A percentile compares a stretch with the other conserved stretches of the same genome.
Conservation (phyloP, 2,888 invertebrate genomes). For the Netelia inedita region DNA sequence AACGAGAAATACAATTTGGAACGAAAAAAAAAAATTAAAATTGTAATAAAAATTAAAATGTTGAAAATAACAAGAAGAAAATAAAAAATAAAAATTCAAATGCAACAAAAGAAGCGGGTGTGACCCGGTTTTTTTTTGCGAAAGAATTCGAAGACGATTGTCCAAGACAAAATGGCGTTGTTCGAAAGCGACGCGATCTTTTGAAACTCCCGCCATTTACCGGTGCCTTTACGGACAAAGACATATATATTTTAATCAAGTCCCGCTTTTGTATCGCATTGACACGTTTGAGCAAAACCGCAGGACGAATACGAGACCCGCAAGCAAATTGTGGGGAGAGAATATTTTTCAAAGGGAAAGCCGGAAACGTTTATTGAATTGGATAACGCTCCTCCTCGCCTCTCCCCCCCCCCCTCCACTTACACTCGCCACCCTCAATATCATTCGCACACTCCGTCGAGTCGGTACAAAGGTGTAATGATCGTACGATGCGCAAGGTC, state of each 20-base stretch:
- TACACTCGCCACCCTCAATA: background rate
- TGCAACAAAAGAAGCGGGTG: too few relatives aligned
- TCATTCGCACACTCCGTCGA: background rate
- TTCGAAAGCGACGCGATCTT: conserved; percentile 11
- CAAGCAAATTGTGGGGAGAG: conserved; percentile 37
- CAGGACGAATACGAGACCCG: background rate
- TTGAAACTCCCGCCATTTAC: background rate
- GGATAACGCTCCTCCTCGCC: background rate
- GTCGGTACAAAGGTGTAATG: conserved; percentile 1
- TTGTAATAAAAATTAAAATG: too few relatives aligned
- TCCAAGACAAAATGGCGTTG: conserved; percentile 5
- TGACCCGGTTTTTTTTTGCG: too few relatives aligned
- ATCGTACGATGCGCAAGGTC: conserved; percentile 4
- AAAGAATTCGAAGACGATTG: too few relatives aligned
- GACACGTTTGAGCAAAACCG: conserved; percentile 13
- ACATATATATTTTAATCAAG: conserved; percentile 37
- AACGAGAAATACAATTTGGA: too few relatives aligned
- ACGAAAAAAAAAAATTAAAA: too few relatives aligned
- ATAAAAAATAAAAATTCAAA: too few relatives aligned
- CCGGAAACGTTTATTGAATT: conserved; percentile 67
- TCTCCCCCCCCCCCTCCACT: background rate
- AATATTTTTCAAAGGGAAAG: conserved; percentile 65
- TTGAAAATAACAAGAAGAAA: too few relatives aligned
- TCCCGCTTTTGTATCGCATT: conserved; percentile 7
- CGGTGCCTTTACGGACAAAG: background rate